These are phyloP conservation scores for Enteromius mattozi DNA, from an alignment of 2,797 vertebrate genomes.

Conservation along the genomic window DNA sequence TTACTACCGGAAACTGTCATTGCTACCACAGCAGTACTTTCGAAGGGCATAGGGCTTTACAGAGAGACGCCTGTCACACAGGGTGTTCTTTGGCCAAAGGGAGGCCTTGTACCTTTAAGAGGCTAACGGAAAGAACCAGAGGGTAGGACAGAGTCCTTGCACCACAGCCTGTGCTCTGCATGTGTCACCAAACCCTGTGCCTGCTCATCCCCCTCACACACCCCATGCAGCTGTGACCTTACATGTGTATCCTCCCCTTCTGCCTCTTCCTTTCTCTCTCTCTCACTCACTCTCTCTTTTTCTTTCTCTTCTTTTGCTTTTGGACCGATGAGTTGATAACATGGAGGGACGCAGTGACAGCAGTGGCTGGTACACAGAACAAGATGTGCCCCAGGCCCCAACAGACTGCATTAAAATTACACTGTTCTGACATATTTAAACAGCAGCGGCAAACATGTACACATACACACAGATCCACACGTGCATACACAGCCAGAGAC, in stretches of 20 bases:
- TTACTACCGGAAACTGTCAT: not conserved
- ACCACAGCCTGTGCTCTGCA: constrained; percentile 6
- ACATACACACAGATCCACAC: constrained; percentile 25
- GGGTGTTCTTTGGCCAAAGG: constrained; percentile 1
- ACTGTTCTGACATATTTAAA: constrained; percentile 62
- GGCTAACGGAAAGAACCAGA: constrained; percentile 43
- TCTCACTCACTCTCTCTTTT: constrained; percentile 23
- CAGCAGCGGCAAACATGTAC: constrained; percentile 30
- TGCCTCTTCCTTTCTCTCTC: constrained; percentile 1
- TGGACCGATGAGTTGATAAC: constrained; percentile 48
- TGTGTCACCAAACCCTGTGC: constrained; percentile 42
- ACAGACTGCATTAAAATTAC: constrained; percentile 55
- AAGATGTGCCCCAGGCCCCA: constrained; percentile 60
- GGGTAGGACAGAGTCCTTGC: constrained; percentile 38
- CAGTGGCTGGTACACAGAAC: constrained; percentile 62
- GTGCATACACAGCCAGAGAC: constrained; percentile 3
- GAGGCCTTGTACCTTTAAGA: constrained; percentile 47
- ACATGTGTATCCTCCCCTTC: constrained; percentile 47
- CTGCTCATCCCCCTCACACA: constrained; percentile 37
- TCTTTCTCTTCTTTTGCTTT: constrained; percentile 41
- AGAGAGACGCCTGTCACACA: not conserved
- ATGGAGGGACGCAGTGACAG: constrained; percentile 60
- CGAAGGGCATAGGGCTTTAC: not conserved
- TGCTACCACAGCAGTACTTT: not conserved
- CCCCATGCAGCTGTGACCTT: constrained; percentile 59